These are phyloP conservation scores for Tyrannus savana DNA, from an alignment of 2,113 vertebrate species.

Conservation along the genomic window DNA sequence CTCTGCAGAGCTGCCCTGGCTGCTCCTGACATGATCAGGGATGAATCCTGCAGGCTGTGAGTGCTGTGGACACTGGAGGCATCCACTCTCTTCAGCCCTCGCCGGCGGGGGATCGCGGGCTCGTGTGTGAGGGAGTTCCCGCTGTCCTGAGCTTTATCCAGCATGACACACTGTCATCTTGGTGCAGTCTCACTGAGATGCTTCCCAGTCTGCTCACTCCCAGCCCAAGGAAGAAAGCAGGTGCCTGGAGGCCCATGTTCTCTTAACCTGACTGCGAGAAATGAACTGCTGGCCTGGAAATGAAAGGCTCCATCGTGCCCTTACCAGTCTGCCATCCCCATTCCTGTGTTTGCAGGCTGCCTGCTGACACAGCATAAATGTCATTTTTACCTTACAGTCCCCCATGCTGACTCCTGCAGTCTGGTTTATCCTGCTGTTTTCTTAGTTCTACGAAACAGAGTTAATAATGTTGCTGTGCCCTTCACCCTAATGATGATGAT, in stretches of 20 bases:
- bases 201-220: not conserved
- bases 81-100: not conserved
- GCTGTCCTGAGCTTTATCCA: not conserved
- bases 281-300: not conserved
- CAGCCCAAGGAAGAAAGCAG: not conserved
- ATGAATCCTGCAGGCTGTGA: not conserved
- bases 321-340: not conserved
- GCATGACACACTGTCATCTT: accelerated
- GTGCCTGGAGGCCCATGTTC: not conserved
- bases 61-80: accelerated
- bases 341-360: not conserved
- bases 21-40: not conserved
- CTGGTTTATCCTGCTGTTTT: not conserved
- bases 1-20: not conserved
- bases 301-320: not conserved
- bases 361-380: not conserved
- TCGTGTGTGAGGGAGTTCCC: not conserved
- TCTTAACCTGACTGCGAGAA: not conserved
- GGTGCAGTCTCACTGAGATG: not conserved
- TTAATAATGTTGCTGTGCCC: not conserved
- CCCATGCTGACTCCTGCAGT: not conserved
- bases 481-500: not conserved
- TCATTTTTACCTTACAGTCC: not conserved
- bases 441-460: not conserved
- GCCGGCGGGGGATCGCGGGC: not conserved